Evolutionary conservation across 2,888 invertebrate genomes (phyloP).

Genomic region (Spodoptera picta): DNA sequence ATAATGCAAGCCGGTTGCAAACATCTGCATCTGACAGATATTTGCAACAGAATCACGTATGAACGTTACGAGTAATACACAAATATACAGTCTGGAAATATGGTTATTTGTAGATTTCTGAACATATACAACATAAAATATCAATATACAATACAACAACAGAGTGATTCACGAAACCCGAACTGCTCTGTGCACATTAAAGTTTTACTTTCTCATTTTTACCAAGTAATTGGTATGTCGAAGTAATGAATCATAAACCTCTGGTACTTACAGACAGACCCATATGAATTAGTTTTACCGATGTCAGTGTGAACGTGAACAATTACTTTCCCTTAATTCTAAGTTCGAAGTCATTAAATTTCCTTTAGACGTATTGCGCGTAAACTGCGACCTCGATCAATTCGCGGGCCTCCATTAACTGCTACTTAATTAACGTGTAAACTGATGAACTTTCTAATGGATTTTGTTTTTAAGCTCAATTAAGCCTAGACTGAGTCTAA

Average conservation of each 20-base stretch:
- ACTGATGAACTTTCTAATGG: slow-evolving; percentile 60
- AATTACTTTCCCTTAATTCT: slow-evolving; percentile 35
- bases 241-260: too few species aligned
- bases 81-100: not conserved
- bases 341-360: slow-evolving; percentile 69
- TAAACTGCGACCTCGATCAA: slow-evolving; percentile 73
- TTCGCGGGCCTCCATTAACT: slow-evolving; percentile 66
- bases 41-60: not conserved
- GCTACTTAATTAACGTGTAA: slow-evolving; percentile 68
- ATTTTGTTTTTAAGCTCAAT: slow-evolving; percentile 58
- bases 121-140: not conserved
- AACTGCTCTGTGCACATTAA: too few species aligned
- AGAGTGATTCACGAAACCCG: too few species aligned
- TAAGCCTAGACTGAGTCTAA: slow-evolving; percentile 34
- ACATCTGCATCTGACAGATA: slow-evolving; percentile 5
- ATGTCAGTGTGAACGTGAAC: slow-evolving; percentile 4
- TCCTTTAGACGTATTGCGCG: slow-evolving; percentile 66
- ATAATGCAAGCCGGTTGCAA: not conserved
- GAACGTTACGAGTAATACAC: not conserved
- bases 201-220: slow-evolving; percentile 7
- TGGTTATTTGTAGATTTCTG: not conserved
- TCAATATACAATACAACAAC: too few species aligned
- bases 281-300: slow-evolving; percentile 1
- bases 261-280: slow-evolving; percentile 6
- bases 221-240: not conserved